Evolutionary conservation across 2,888 invertebrate genomes (phyloP).

Genomic region (Leptopilina drosophilae): DNA sequence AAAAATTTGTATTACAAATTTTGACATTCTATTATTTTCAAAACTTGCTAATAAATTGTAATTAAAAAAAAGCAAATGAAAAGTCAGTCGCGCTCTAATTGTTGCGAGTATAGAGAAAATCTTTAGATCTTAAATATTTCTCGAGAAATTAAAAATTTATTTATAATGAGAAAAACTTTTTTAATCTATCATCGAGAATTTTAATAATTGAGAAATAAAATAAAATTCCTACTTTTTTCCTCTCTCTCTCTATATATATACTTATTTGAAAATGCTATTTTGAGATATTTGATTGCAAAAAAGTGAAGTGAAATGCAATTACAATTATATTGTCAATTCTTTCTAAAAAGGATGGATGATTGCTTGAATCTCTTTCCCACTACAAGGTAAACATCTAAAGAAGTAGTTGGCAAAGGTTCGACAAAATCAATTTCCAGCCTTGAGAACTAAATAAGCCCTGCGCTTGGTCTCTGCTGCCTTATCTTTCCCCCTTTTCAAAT

Average conservation of each 20-base stretch:
- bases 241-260: neutral
- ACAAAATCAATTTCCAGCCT: constrained; percentile 36
- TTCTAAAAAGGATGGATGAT: neutral
- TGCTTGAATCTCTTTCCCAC: constrained; percentile 13
- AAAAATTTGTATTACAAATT: no score
- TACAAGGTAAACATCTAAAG: constrained; percentile 18
- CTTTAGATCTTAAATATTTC: no score
- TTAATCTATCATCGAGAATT: no score
- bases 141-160: no score
- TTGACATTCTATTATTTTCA: no score
- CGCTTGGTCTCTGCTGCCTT: constrained; percentile 14
- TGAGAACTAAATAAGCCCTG: constrained; percentile 31
- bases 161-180: no score
- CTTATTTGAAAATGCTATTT: neutral
- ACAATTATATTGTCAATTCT: constrained; percentile 4
- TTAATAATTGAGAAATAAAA: no score
- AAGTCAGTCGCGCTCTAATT: no score
- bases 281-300: neutral
- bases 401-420: constrained; percentile 18
- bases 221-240: no score
- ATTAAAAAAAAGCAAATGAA: no score
- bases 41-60: no score
- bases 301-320: constrained; percentile 21
- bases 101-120: no score
- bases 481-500: constrained; percentile 32